A percentile compares a stretch with the other conserved stretches of the same genome.
Evolutionary conservation across 2,113 vertebrate genomes (phyloP).

Genomic region (Pelusios castaneus): DNA sequence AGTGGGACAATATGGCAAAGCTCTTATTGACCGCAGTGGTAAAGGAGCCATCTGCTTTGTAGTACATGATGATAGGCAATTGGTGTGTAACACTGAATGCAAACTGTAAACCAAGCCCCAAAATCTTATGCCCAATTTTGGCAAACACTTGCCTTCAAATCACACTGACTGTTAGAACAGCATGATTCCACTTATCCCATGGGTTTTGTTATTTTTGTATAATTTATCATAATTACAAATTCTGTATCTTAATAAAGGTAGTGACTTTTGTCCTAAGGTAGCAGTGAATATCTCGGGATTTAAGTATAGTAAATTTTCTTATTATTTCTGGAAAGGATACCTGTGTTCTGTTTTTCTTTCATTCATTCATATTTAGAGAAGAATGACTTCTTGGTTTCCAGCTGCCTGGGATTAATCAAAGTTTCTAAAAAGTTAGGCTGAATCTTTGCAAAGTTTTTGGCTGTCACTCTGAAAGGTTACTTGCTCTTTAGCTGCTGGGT

Average conservation of each 20-base stretch:
- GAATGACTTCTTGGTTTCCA: not conserved
- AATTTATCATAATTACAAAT: not conserved
- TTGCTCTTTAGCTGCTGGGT: not conserved
- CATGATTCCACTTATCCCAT: not conserved
- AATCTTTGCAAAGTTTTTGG: not conserved
- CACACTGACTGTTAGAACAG: not conserved
- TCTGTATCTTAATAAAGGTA: not conserved
- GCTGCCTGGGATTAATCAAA: not conserved
- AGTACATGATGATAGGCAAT: too few species aligned
- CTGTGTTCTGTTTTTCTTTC: not conserved
- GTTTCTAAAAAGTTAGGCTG: not conserved
- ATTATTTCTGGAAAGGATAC: not conserved
- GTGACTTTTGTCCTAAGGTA: not conserved
- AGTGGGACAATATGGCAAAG: accelerated
- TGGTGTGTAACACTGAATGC: not conserved
- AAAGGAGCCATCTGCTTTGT: not conserved
- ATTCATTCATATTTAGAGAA: not conserved
- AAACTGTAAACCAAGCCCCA: not conserved
- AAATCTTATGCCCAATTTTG: not conserved
- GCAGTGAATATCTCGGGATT: too few species aligned
- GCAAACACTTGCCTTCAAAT: not conserved
- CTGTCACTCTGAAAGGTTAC: not conserved
- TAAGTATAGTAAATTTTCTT: not conserved
- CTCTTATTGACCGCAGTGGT: accelerated
- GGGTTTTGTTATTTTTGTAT: not conserved